Conservation (phyloP, 2,113 vertebrate species). For the Dromas ardeola region DNA sequence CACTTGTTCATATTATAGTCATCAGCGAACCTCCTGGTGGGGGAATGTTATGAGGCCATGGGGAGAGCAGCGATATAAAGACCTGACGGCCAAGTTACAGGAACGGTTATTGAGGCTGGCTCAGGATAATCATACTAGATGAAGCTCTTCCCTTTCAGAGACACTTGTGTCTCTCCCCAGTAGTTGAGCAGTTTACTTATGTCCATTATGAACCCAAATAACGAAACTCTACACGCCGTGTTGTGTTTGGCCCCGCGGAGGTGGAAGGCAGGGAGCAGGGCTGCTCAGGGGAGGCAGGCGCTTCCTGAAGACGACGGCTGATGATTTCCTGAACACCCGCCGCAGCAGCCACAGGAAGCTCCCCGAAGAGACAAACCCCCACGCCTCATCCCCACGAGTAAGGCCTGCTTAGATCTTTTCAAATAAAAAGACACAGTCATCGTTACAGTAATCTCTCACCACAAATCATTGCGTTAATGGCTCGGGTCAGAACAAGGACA, state of each 20-base stretch:
- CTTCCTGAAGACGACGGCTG: constrained; percentile 18
- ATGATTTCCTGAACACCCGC: constrained; percentile 57
- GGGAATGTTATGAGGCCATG: not conserved
- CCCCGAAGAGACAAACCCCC: not conserved
- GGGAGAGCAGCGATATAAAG: not conserved
- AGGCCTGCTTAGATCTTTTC: not conserved
- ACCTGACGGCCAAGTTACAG: not conserved
- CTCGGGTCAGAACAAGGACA: not conserved
- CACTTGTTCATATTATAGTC: not conserved
- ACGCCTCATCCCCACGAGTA: not conserved
- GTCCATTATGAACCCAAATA: not conserved
- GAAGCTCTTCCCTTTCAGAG: not conserved
- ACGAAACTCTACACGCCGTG: constrained; percentile 3
- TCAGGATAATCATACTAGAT: not conserved
- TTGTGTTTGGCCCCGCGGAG: not conserved
- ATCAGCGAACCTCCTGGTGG: not conserved
- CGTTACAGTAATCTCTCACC: not conserved
- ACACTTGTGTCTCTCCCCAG: not conserved
- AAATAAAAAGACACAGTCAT: not conserved
- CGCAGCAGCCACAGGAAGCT: constrained; percentile 49
- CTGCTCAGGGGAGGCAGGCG: not conserved
- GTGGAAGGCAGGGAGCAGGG: not conserved
- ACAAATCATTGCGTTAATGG: not conserved
- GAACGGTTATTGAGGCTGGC: not conserved
- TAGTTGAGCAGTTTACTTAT: not conserved